phyloP scores from a whole-genome alignment of 2,113 vertebrate genomes.

The Oryzias curvinotus region DNA sequence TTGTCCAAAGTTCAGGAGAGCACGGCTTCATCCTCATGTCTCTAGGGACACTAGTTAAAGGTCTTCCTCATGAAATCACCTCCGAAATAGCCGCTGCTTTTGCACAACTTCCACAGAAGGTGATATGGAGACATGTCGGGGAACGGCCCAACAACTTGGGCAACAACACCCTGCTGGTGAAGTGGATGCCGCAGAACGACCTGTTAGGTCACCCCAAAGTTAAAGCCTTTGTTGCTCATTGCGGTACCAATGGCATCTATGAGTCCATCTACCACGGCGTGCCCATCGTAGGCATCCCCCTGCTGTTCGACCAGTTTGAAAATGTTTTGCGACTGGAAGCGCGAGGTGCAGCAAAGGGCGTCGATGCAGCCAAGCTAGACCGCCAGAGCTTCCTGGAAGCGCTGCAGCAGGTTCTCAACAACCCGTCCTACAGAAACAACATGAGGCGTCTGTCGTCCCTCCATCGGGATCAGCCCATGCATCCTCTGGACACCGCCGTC shows the following conservation, averaged over 20 bases:
- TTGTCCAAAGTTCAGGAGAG: constrained; percentile 75
- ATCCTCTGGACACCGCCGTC: constrained; percentile 66
- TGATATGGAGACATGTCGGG: constrained; percentile 73
- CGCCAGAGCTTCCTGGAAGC: constrained; percentile 59
- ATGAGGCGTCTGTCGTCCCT: constrained; percentile 71
- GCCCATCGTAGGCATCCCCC: constrained; percentile 66
- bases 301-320: constrained; percentile 76
- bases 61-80: constrained; percentile 67
- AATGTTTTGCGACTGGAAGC: constrained; percentile 67
- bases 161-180: constrained; percentile 72
- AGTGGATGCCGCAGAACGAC: constrained; percentile 78
- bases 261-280: constrained; percentile 77
- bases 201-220: constrained; percentile 75
- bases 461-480: constrained; percentile 66
- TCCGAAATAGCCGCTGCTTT: constrained; percentile 72
- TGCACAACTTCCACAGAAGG: constrained; percentile 74
- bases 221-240: constrained; percentile 71
- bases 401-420: constrained; percentile 64
- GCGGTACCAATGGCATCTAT: constrained; percentile 74
- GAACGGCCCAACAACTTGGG: constrained; percentile 63
- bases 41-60: constrained; percentile 70
- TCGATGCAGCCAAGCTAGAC: constrained; percentile 57
- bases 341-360: constrained; percentile 64
- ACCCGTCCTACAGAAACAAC: constrained; percentile 67
- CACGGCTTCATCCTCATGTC: constrained; percentile 77